Conservation (phyloP, 2,888 invertebrate species). For the Trachelus stipa region DNA sequence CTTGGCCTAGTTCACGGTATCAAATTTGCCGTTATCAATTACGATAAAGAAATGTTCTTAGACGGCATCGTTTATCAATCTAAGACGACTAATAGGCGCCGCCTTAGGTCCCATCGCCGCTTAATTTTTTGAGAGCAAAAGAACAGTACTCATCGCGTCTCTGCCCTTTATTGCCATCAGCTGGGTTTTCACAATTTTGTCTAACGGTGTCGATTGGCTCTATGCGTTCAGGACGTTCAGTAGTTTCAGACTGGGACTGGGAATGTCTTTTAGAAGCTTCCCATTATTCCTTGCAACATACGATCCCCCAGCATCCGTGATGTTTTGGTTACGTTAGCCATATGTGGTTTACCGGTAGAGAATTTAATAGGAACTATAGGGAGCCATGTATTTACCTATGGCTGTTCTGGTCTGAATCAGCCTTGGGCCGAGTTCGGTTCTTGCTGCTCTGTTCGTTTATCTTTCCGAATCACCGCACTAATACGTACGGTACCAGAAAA, state of each 20-base stretch:
- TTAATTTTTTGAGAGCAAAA: conserved; percentile 45
- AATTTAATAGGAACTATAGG: conserved; percentile 51
- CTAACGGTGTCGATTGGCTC: conserved; percentile 36
- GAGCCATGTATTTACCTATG: conserved; percentile 52
- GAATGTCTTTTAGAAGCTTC: conserved; percentile 48
- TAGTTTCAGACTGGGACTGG: conserved; percentile 46
- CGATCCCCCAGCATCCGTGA: conserved; percentile 52
- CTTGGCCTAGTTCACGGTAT: conserved; percentile 36
- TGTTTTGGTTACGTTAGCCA: conserved; percentile 46
- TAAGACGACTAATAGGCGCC: conserved; percentile 47
- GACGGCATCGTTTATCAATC: conserved; percentile 50
- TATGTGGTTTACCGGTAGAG: conserved; percentile 51
- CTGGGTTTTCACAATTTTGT: conserved; percentile 43
- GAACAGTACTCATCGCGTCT: conserved; percentile 37
- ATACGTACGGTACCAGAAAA: conserved; percentile 31
- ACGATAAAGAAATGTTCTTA: conserved; percentile 45
- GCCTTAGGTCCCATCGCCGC: conserved; percentile 36
- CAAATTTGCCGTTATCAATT: conserved; percentile 37
- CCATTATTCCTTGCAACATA: conserved; percentile 52
- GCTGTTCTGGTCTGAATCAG: conserved; percentile 45
- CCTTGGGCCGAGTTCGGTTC: conserved; percentile 40
- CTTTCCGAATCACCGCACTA: conserved; percentile 57
- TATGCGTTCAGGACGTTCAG: conserved; percentile 37
- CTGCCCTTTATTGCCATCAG: conserved; percentile 34
- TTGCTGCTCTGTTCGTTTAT: conserved; percentile 40